Base-by-base conservation (phyloP, 2,113 vertebrate genomes). In the Mesocricetus auratus region DNA sequence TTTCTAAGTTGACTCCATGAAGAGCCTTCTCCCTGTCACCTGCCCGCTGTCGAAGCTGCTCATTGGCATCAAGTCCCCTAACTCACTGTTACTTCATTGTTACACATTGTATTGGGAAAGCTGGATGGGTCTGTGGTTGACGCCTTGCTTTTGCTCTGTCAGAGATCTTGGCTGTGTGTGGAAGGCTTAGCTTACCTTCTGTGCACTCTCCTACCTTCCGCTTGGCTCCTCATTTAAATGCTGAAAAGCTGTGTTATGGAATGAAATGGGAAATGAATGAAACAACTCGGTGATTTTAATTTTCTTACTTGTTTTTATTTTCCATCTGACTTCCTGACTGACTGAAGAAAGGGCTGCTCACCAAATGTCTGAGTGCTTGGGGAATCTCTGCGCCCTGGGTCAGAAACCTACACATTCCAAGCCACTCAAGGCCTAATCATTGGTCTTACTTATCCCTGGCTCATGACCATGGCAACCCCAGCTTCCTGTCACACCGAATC, bases 141-240 rank as follows among this genome's bases (percentile, higher is more conserved):
- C 74, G 97, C 90, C 96, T 95, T 92, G 90, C 11, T 93, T 97
- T 95, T 95, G 91, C 58, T 21, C 95, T 78, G 95, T 94, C 85
- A 96, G 96, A 96, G 93, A 79, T 42, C 81, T 78, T 77, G 90
- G 21, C 53, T 21, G 58, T 56, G 56, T n/a, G 36, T 5, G 15
- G 33, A 66, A 74, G 60, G 26, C 21, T 16, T n/a, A 36, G 15
- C 66, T 66, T 78, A 60, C 36, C 45, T 81, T 85, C 69, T 5
- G 62, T 73, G 91, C 93, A 91, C 90, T 53, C 47, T 97, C 74
- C 91, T 91, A 92, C 96, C 95, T 97, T 90, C 89, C 90, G 90
- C 93, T 83, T 92, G 95, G 92, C 45, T 83, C 91, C 7, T 60
- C 82, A 96, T 95, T 53, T 94, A 45, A 92, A 97, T 78, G 58